phyloP scores from a whole-genome alignment of 2,113 vertebrate species.

The Pollachius pollachius region DNA sequence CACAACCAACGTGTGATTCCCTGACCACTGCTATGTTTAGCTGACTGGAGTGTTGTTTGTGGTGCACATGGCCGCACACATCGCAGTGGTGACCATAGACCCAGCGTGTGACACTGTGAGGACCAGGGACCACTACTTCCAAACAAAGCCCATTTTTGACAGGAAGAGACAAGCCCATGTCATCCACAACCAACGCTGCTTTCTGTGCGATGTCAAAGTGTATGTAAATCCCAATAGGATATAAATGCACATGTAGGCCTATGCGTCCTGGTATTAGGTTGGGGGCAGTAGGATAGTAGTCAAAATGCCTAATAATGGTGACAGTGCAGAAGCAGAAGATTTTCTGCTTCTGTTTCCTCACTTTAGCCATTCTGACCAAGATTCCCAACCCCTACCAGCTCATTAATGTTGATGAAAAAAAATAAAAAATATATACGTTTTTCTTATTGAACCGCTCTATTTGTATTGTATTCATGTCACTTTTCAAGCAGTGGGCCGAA shows the following conservation, averaged over 20 bases:
- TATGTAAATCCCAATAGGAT: slow-evolving; percentile 53
- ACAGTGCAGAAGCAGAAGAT: too few species aligned
- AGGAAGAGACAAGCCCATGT: slow-evolving; percentile 67
- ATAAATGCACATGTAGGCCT: too few species aligned
- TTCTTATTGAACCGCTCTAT: background rate
- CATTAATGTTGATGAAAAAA: background rate
- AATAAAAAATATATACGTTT: background rate
- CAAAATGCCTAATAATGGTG: too few species aligned
- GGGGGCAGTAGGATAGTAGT: too few species aligned
- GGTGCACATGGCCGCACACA: slow-evolving; percentile 63
- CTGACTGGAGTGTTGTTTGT: slow-evolving; percentile 53
- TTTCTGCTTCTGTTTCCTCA: too few species aligned
- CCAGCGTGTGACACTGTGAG: slow-evolving; percentile 68
- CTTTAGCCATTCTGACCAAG: too few species aligned
- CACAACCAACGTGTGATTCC: slow-evolving; percentile 29
- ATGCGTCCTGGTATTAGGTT: background rate
- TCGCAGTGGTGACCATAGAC: slow-evolving; percentile 66
- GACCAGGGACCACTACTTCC: slow-evolving; percentile 63
- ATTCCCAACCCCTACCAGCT: background rate
- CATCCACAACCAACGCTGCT: slow-evolving; percentile 76
- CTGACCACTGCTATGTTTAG: slow-evolving; percentile 61
- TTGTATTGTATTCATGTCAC: background rate
- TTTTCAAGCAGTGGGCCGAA: slow-evolving; percentile 62
- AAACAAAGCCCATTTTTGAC: slow-evolving; percentile 67
- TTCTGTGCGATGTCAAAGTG: slow-evolving; percentile 73